Evolutionary conservation across 1,140 invertebrate genomes (phyloP).

Genomic region (Anastatus disparis): DNA sequence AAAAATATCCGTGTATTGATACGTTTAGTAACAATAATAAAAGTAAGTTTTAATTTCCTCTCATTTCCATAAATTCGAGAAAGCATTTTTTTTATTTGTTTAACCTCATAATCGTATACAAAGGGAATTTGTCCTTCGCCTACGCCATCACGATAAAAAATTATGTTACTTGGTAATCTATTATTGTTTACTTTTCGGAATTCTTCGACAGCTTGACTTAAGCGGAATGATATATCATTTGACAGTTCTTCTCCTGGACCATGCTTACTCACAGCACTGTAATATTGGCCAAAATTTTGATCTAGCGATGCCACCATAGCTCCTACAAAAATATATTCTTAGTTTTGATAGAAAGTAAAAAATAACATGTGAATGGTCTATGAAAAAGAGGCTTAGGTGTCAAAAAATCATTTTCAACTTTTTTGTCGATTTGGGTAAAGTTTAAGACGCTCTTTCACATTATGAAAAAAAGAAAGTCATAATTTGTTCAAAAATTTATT

Average conservation of each 20-base stretch:
- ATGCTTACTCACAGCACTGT: conserved; percentile 76
- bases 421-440: too few relatives aligned
- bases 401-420: too few relatives aligned
- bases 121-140: conserved; percentile 85
- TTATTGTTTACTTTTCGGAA: conserved; percentile 70
- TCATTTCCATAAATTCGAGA: conserved; percentile 63
- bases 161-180: conserved; percentile 69
- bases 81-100: conserved; percentile 67
- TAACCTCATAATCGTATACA: conserved; percentile 73
- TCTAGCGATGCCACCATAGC: conserved; percentile 84
- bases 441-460: too few relatives aligned
- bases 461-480: too few relatives aligned
- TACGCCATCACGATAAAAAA: conserved; percentile 84
- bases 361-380: too few relatives aligned
- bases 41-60: conserved; percentile 71
- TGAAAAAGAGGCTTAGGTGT: too few relatives aligned
- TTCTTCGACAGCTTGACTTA: conserved; percentile 70
- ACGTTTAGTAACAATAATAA: conserved; percentile 79
- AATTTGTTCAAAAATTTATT: too few relatives aligned
- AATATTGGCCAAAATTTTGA: conserved; percentile 73
- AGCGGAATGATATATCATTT: conserved; percentile 71
- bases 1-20: conserved; percentile 77
- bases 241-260: conserved; percentile 78
- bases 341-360: too few relatives aligned
- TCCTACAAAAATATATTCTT: conserved; percentile 39